Base-by-base conservation (phyloP, 2,797 vertebrate species). In the Lerista edwardsae region DNA sequence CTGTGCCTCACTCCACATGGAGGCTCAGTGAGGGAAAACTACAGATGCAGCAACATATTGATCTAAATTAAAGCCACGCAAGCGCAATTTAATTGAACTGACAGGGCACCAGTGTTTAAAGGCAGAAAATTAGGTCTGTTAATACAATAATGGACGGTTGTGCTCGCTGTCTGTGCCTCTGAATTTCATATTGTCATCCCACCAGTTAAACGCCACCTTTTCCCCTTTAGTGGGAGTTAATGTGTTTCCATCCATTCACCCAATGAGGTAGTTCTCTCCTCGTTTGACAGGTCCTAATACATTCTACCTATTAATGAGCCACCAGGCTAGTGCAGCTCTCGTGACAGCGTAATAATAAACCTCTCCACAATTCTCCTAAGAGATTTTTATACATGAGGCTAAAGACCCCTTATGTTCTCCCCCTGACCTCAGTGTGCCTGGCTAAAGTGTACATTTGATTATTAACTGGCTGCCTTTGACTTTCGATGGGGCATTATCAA, bases 111-210 rank as follows among this genome's bases (percentile, higher is more conserved):
- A 87, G 84, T 94, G 88, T 91, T 94, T 94, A 93, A 95, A 93
- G 85, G 90, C 88, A 93, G 91, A 94, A 94, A 95, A 94, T 92
- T 94, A 93, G 92, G 89, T 90, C 84, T 93, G 91, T 93, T 95
- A 94, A 94, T 93, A 88, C 86, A 91, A 90, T 93, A 95, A 95
- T 93, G 93, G 94, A 90, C 90, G 93, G 92, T 94, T 92, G 89
- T 91, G 89, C 92, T 94, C 91, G 90, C 93, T 94, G 90, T 91
- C 93, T 92, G 88, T 87, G 87, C 85, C 59, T 88, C 89, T 94
- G 92, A 94, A 93, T 93, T 91, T 92, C 89, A 79, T 93, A 93
- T 93, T 94, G 92, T 93, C 86, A 90, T 93, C 82, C 83, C 89
- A 86, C 89, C 64, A 86, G 89, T 91, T 94, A 94, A 94, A 94